phyloP scores from a whole-genome alignment of 2,888 invertebrate genomes.

The Halictus ligatus region DNA sequence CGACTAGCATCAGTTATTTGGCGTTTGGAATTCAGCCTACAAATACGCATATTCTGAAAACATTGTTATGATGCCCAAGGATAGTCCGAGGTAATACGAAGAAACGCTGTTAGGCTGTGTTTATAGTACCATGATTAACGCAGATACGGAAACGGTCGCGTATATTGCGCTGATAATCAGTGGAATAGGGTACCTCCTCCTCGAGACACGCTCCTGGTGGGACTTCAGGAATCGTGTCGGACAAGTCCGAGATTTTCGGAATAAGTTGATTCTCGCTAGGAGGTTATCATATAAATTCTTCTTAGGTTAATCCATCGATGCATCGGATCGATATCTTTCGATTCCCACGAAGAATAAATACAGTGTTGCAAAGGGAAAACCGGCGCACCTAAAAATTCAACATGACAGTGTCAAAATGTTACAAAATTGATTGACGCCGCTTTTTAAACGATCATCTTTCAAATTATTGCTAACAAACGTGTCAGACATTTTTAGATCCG shows the following conservation, averaged over 20 bases:
- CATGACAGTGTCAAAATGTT: background rate
- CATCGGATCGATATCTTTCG: conserved; percentile 22
- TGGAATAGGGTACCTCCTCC: background rate
- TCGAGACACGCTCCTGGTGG: background rate
- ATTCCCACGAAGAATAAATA: background rate
- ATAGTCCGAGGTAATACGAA: background rate
- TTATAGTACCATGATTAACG: background rate
- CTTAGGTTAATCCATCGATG: conserved; percentile 10
- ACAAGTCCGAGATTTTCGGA: background rate
- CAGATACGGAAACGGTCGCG: background rate
- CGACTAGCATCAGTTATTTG: background rate
- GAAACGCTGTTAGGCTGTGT: background rate
- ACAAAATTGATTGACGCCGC: background rate
- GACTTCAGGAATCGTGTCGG: background rate
- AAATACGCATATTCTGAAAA: background rate
- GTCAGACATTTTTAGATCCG: background rate
- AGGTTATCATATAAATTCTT: conserved; percentile 6
- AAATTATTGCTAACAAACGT: background rate
- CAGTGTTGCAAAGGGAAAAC: background rate
- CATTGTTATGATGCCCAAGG: background rate
- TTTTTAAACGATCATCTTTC: background rate
- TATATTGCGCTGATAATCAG: background rate
- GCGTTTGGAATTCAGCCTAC: conserved; percentile 1
- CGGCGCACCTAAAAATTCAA: background rate
- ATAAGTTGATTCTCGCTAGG: background rate